phyloP scores from a whole-genome alignment of 2,113 vertebrate species.

The Oceanodroma tethys region DNA sequence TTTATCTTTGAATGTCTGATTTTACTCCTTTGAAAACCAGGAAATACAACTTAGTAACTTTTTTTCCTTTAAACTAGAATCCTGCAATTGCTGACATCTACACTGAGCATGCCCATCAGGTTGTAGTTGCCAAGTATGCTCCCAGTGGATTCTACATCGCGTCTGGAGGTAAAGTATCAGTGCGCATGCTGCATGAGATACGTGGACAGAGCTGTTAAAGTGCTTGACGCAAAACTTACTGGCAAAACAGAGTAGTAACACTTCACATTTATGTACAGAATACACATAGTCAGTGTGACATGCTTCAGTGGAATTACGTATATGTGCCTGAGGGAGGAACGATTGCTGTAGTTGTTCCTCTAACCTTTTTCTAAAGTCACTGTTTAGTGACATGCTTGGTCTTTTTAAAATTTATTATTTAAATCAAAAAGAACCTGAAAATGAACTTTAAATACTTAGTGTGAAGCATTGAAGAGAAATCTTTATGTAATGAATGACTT shows the following conservation, averaged over 20 bases:
- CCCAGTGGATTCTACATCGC: conserved; percentile 97
- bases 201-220: background rate
- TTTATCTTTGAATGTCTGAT: background rate
- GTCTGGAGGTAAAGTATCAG: conserved; percentile 84
- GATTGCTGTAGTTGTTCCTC: background rate
- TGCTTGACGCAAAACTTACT: background rate
- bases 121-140: conserved; percentile 90
- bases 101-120: conserved; percentile 92
- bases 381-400: background rate
- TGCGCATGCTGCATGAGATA: background rate
- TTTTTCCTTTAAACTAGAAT: conserved; percentile 75
- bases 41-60: background rate
- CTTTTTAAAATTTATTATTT: background rate
- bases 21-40: background rate
- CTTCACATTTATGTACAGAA: background rate
- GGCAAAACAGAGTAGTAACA: background rate
- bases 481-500: background rate
- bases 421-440: background rate
- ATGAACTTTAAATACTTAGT: background rate
- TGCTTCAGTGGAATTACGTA: rapidly evolving
- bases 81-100: conserved; percentile 94
- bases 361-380: background rate
- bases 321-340: background rate
- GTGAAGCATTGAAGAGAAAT: background rate
- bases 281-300: background rate